phyloP scores from a whole-genome alignment of 2,888 invertebrate species.

The Netelia inedita region DNA sequence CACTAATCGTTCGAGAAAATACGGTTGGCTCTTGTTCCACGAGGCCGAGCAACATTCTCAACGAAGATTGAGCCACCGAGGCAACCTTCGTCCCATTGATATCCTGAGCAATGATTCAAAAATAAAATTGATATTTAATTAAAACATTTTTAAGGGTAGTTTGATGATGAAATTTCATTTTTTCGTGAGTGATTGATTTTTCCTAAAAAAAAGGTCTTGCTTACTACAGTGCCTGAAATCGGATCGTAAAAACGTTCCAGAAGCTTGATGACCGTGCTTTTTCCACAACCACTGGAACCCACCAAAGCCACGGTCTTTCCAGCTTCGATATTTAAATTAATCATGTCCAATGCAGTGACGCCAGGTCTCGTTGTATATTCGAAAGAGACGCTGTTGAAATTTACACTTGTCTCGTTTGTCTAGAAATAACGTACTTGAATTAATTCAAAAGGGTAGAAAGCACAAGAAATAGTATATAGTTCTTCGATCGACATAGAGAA shows the following conservation, averaged over 20 bases:
- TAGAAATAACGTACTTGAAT: slow-evolving; percentile 75
- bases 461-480: not conserved
- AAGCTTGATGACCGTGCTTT: slow-evolving; percentile 94
- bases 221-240: slow-evolving; percentile 88
- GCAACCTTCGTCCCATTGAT: slow-evolving; percentile 86
- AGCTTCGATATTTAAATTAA: slow-evolving; percentile 88
- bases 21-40: slow-evolving; percentile 88
- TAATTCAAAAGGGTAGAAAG: not conserved
- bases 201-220: slow-evolving; percentile 72
- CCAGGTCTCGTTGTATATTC: slow-evolving; percentile 92
- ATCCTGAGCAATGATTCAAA: slow-evolving; percentile 78
- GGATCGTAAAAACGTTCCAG: slow-evolving; percentile 95
- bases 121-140: not conserved
- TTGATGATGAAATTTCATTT: too few relatives aligned
- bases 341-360: slow-evolving; percentile 89
- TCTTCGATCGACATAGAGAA: not conserved
- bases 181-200: not conserved
- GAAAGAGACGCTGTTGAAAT: slow-evolving; percentile 90
- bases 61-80: slow-evolving; percentile 84
- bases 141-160: not conserved
- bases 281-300: slow-evolving; percentile 94
- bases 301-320: slow-evolving; percentile 92
- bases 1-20: slow-evolving; percentile 87
- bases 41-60: slow-evolving; percentile 86
- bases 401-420: slow-evolving; percentile 89